Base-by-base conservation (phyloP, 2,797 vertebrate species). In the Euthynnus affinis region DNA sequence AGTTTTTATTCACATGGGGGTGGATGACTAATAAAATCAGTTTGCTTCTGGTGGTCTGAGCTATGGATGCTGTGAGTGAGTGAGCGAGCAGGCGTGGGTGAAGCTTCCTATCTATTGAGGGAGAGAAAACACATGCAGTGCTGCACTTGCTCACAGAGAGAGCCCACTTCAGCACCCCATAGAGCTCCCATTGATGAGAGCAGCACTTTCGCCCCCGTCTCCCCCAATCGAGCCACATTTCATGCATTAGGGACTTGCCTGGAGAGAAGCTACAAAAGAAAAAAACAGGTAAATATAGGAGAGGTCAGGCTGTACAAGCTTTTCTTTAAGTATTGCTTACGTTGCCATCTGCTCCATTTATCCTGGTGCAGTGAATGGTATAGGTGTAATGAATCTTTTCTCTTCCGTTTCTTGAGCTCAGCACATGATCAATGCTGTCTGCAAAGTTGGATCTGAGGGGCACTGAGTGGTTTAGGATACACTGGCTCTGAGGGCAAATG, bases 141-240 rank as follows among this genome's bases (percentile, higher is more conserved):
- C 76, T 71, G 83, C 85, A 72, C 88, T 89, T 71, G 48, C 92
- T 84, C 55, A 27, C 75, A 83, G 87, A 90, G 88, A 62, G 87
- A 89, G 87, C 84, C 90, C 88, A 93, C 91, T 93, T 89, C 84
- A 91, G 68, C 66, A 55, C 67, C 85, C 84, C 78, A 80, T 89
- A 85, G 78, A 84, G 91, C 80, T 86, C 73, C 89, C 87, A 91
- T 90, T 92, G 92, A 94, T 89, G 90, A 91, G 88, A 92, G 90
- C 76, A 76, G 34, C 86, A 87, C 89, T 91, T 88, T 89, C 82
- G 84, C 87, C 90, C 78, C 88, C 85, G 34, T 79, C 77, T 81
- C 68, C 86, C 89, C 88, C 74, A 85, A 85, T 83, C 70, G 51
- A 89, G 83, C 83, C 78, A 64, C 85, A 74, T 92, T 89, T 90